Conservation (phyloP, 2,888 invertebrate species). For the Cepaea hortensis region DNA sequence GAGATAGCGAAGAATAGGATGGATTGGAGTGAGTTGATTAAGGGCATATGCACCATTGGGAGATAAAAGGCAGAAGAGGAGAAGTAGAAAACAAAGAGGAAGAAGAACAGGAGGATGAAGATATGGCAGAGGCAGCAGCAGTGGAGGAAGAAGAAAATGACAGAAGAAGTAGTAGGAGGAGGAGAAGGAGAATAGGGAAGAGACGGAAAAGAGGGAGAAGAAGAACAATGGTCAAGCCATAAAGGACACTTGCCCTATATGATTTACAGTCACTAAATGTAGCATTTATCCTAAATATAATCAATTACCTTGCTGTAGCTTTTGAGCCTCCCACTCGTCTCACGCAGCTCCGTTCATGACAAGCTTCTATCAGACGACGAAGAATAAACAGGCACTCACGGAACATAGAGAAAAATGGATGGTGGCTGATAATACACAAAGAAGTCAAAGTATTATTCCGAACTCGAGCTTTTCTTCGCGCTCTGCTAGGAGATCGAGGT, state of each 20-base stretch:
- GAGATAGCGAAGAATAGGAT: too few relatives aligned
- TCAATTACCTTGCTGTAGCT: conserved; percentile 85
- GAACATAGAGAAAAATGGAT: conserved; percentile 99
- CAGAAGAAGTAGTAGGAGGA: too few relatives aligned
- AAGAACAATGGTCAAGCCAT: neutral
- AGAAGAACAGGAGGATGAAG: too few relatives aligned
- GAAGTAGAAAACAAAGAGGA: too few relatives aligned
- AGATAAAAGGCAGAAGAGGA: too few relatives aligned
- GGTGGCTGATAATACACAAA: conserved; percentile 97
- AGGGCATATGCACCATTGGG: too few relatives aligned
- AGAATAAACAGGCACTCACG: conserved; percentile 97
- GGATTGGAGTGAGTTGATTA: too few relatives aligned
- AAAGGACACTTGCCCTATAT: neutral
- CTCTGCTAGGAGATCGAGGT: conserved; percentile 68
- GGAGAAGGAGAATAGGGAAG: too few relatives aligned
- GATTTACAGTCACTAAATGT: neutral
- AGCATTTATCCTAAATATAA: neutral
- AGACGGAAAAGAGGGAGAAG: neutral
- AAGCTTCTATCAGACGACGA: conserved; percentile 96
- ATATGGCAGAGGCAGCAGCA: too few relatives aligned
- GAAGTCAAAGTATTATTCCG: conserved; percentile 96
- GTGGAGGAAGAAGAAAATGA: too few relatives aligned
- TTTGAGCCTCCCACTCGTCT: conserved; percentile 90
- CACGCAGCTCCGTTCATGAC: conserved; percentile 88
- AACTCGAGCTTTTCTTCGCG: conserved; percentile 69